Evolutionary conservation across 1,140 invertebrate species (phyloP).

Genomic region (Geopemphigus sp.): DNA sequence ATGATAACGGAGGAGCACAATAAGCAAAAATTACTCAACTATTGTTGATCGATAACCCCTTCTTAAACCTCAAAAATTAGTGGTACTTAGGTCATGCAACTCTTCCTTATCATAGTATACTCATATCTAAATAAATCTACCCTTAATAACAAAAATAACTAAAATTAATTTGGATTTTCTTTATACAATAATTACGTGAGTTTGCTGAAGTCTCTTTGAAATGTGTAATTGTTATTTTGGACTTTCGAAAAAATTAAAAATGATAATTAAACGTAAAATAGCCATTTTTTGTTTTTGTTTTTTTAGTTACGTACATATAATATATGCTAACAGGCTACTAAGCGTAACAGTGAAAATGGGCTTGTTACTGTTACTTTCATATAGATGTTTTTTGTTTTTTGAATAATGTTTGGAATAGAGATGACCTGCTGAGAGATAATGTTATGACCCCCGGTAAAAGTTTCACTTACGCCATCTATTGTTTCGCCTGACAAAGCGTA

Average conservation of each 20-base stretch:
- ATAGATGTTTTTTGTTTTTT: slow-evolving; percentile 19
- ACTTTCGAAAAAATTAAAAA: slow-evolving; percentile 46
- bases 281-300: background rate
- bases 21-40: slow-evolving; percentile 31
- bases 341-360: slow-evolving; percentile 46
- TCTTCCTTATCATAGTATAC: background rate
- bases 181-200: background rate
- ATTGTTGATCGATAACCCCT: slow-evolving; percentile 17
- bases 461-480: slow-evolving; percentile 44
- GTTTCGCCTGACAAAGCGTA: slow-evolving; percentile 38
- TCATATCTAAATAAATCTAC: background rate
- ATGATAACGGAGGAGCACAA: background rate
- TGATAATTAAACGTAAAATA: slow-evolving; percentile 11
- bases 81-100: slow-evolving; percentile 28
- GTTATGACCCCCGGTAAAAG: slow-evolving; percentile 47
- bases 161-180: background rate
- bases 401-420: slow-evolving; percentile 32
- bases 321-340: slow-evolving; percentile 45
- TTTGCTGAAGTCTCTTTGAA: background rate
- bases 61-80: background rate
- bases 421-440: slow-evolving; percentile 49
- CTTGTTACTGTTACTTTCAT: slow-evolving; percentile 48
- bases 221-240: background rate
- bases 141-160: background rate
- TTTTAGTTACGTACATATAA: slow-evolving; percentile 38